phyloP scores from a whole-genome alignment of 2,113 vertebrate genomes.

The Tetrao urogallus region DNA sequence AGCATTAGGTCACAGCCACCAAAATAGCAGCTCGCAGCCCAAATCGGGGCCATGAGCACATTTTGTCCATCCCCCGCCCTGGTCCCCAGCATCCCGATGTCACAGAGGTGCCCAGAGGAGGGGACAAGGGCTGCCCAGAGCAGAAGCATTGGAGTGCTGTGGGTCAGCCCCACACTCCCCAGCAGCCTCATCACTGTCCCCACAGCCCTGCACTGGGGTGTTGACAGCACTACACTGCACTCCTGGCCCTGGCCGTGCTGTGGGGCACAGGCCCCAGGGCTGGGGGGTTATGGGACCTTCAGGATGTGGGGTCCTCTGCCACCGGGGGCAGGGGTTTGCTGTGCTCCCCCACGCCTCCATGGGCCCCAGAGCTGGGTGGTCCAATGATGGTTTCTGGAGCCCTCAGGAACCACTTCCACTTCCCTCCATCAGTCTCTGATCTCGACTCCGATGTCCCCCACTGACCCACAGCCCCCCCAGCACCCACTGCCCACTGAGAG shows the following conservation, averaged over 20 bases:
- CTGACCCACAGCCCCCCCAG: neutral
- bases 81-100: neutral
- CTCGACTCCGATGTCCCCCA: neutral
- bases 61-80: neutral
- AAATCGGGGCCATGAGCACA: slow-evolving; percentile 26
- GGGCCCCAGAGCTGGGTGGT: neutral
- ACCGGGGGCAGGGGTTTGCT: neutral
- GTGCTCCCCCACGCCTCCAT: neutral
- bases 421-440: neutral
- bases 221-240: no score
- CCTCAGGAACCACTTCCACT: neutral
- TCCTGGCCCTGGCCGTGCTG: neutral
- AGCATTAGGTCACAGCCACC: slow-evolving; percentile 34
- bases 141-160: neutral
- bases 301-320: neutral
- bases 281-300: neutral
- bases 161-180: neutral
- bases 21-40: slow-evolving; percentile 53
- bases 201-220: no score
- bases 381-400: neutral
- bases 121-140: accelerated
- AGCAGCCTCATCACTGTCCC: no score
- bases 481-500: neutral
- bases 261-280: neutral
- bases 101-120: neutral